Percentiles rank a stretch among this genome's conserved stretches.
These are phyloP conservation scores for Gymnorhina tibicen DNA, from an alignment of 2,113 vertebrate species.

Conservation along the genomic window DNA sequence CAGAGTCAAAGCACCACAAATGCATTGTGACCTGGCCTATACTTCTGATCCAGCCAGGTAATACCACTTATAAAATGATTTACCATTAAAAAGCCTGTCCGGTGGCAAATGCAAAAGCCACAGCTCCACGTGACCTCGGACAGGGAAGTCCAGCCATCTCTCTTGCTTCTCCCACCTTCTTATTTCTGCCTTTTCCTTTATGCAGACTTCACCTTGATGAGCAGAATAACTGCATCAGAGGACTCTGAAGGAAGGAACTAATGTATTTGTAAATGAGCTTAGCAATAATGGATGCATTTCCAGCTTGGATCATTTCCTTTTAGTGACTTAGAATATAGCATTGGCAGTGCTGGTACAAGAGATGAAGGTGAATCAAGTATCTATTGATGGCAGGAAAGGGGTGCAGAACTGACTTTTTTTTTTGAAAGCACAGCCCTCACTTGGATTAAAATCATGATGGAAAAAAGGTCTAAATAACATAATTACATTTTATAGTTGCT, in stretches of 20 bases:
- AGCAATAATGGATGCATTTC: background rate
- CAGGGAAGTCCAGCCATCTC: background rate
- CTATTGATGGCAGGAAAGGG: background rate
- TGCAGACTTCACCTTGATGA: background rate
- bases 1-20: background rate
- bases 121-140: background rate
- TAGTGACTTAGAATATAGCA: rapidly evolving
- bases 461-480: background rate
- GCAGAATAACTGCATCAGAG: background rate
- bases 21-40: too few relatives aligned
- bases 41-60: background rate
- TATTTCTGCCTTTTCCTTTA: background rate
- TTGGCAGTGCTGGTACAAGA: background rate
- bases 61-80: background rate
- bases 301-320: background rate
- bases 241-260: background rate
- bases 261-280: background rate
- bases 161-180: background rate
- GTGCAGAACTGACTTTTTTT: background rate
- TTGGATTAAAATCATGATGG: background rate
- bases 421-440: background rate
- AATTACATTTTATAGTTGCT: slow-evolving; percentile 22
- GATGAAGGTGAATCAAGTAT: background rate
- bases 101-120: background rate
- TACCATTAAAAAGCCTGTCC: background rate